These are phyloP conservation scores for Micoletzkya japonica DNA, from an alignment of 2,888 invertebrate species.

Conservation along the genomic window DNA sequence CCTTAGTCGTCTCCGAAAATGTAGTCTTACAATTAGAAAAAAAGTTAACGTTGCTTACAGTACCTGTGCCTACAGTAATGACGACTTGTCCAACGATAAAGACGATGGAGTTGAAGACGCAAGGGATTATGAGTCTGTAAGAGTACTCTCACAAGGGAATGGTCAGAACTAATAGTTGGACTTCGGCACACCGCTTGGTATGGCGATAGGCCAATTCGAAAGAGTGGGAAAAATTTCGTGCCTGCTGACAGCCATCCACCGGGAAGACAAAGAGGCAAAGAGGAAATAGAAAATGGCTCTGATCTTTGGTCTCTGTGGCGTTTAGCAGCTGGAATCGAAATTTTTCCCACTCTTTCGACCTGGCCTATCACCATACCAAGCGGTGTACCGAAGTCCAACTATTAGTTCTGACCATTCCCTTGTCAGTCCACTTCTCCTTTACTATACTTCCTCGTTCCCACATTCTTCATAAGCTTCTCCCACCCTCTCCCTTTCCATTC, in stretches of 20 bases:
- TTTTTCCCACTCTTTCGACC: no score
- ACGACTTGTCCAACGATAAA: constrained; percentile 59
- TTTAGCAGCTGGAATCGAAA: no score
- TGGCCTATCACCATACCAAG: not conserved
- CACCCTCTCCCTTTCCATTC: not conserved
- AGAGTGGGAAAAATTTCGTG: no score
- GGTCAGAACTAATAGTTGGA: no score
- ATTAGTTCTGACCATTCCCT: not conserved
- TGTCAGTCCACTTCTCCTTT: not conserved
- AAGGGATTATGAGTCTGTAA: constrained; percentile 53
- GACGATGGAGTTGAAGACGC: constrained; percentile 56
- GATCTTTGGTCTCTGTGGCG: no score
- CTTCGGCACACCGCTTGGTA: not conserved
- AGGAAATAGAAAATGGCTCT: no score
- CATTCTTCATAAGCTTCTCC: not conserved
- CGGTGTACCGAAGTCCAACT: not conserved
- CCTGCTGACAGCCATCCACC: no score
- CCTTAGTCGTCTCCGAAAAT: not conserved
- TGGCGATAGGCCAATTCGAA: not conserved
- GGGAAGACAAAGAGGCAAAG: no score
- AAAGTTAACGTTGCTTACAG: not conserved
- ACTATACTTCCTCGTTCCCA: not conserved
- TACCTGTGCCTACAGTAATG: constrained; percentile 58
- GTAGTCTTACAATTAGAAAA: not conserved
- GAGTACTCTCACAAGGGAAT: not conserved